These are phyloP conservation scores for Aporophyla nigra DNA, from an alignment of 2,888 invertebrate genomes.

Conservation along the genomic window DNA sequence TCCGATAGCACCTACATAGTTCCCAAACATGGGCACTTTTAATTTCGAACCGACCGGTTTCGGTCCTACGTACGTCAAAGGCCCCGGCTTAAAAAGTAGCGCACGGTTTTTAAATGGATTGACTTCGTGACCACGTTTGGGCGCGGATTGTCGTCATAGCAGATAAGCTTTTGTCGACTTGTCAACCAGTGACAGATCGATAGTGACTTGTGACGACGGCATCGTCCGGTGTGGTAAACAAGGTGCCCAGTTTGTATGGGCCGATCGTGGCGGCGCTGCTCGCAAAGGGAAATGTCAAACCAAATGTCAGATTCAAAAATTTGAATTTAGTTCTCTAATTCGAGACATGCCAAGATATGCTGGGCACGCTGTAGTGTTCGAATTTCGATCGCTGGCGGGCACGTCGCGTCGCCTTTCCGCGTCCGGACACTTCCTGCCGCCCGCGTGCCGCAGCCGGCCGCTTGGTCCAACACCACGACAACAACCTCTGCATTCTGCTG, in stretches of 20 bases:
- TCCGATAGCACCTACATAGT: constrained; percentile 39
- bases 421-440: constrained; percentile 73
- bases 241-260: constrained; percentile 7
- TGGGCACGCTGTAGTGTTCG: constrained; percentile 39
- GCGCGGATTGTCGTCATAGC: constrained; percentile 55
- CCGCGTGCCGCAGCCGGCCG: constrained; percentile 51
- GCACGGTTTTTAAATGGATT: constrained; percentile 45
- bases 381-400: constrained; percentile 67
- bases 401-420: constrained; percentile 72
- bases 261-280: constrained; percentile 1
- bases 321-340: constrained; percentile 32
- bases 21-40: constrained; percentile 47
- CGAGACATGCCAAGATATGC: constrained; percentile 25
- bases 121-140: constrained; percentile 56
- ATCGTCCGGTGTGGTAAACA: constrained; percentile 1
- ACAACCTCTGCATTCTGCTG: constrained; percentile 66
- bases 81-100: constrained; percentile 41
- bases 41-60: constrained; percentile 46
- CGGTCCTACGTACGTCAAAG: constrained; percentile 49
- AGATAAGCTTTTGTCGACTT: constrained; percentile 56
- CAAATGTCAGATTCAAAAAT: constrained; percentile 5
- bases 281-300: constrained; percentile 14
- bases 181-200: constrained; percentile 49
- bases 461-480: constrained; percentile 42
- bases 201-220: constrained; percentile 27